Base-by-base conservation (phyloP, 37 sponge, comb jelly and placozoan genomes). In the Aplysina aerophoba region DNA sequence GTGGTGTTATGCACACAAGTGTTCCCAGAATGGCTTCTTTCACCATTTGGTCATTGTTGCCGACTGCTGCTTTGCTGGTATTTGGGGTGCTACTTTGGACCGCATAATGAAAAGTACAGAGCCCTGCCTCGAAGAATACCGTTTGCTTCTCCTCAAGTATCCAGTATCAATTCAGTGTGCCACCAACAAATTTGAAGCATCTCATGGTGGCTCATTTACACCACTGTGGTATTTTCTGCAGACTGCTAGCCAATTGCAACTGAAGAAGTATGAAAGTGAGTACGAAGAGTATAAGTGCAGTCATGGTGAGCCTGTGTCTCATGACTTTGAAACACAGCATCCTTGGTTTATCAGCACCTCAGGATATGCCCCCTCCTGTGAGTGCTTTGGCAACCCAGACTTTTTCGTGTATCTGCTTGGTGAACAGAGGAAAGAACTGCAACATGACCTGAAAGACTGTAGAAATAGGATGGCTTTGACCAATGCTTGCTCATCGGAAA, bases 281-380 rank as follows among this genome's bases (percentile, higher is more conserved):
- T n/a, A n/a, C n/a, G n/a, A n/a, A n/a, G n/a, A n/a, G n/a, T n/a
- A n/a, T n/a, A n/a, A n/a, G n/a, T n/a, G n/a, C n/a, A n/a, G n/a
- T n/a, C n/a, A n/a, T n/a, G n/a, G n/a, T n/a, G n/a, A n/a, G n/a
- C n/a, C n/a, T n/a, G n/a, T n/a, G n/a, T n/a, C n/a, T n/a, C n/a
- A n/a, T n/a, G n/a, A n/a, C n/a, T n/a, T n/a, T n/a, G 64, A 62
- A 62, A 62, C 64, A 62, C 64, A 62, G 28, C 64, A 62, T 62
- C 64, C 64, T 28, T 62, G 64, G 28, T 62, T 13, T 27, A 62
- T 27, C 64, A 62, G 27, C 5, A 62, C 24, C 4, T 27, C 64
- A 13, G 12, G 11, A 44, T 44, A 8, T 2, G 2, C 4, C 28
- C 28, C 64, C 12, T 27, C 64, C 11, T 62, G 64, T 4, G 28